Evolutionary conservation across 2,113 vertebrate genomes (phyloP).

Genomic region (Gymnobelideus leadbeateri): DNA sequence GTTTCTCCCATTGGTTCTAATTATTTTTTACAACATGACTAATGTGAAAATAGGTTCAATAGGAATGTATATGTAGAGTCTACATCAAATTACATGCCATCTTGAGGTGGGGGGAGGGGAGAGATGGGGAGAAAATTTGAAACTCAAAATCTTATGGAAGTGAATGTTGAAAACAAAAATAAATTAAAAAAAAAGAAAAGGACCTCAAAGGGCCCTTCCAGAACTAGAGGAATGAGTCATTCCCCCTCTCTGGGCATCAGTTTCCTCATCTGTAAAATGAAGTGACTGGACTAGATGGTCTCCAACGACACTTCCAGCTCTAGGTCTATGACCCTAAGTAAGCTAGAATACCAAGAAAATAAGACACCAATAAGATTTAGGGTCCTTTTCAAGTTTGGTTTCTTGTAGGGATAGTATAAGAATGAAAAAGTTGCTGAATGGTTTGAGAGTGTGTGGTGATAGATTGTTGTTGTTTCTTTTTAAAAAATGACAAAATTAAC

Average conservation of each 20-base stretch:
- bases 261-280: neutral
- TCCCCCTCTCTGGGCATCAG: neutral
- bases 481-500: constrained; percentile 21
- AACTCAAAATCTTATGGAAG: no score
- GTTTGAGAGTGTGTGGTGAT: neutral
- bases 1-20: no score
- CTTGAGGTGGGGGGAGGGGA: no score
- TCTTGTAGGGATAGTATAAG: neutral
- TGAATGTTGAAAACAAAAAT: no score
- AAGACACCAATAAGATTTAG: neutral
- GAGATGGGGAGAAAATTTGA: no score
- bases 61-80: no score
- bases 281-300: neutral
- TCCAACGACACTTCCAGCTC: neutral
- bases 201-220: no score
- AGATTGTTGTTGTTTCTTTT: constrained; percentile 35
- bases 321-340: neutral
- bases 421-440: constrained; percentile 27
- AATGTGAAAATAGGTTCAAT: no score
- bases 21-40: no score
- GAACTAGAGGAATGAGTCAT: no score
- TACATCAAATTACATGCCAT: no score
- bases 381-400: neutral
- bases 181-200: no score
- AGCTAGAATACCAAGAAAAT: neutral